These are phyloP conservation scores for Amorpha juglandis DNA, from an alignment of 2,888 invertebrate species.

Conservation along the genomic window DNA sequence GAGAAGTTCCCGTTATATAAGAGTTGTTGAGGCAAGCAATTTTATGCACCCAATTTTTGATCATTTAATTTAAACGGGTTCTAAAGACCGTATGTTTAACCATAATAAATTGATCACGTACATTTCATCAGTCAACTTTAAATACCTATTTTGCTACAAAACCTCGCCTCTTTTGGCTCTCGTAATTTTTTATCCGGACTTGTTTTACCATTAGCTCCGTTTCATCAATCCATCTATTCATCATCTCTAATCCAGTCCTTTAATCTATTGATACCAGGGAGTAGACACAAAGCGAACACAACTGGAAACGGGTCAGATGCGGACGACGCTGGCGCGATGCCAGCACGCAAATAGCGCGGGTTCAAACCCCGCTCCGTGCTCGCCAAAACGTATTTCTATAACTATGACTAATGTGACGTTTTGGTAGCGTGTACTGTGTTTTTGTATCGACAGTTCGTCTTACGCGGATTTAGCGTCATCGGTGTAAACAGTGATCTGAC, in stretches of 20 bases:
- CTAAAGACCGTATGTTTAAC: not conserved
- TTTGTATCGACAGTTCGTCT: constrained; percentile 1
- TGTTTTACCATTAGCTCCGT: not conserved
- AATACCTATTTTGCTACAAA: not conserved
- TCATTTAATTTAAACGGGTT: too few relatives aligned
- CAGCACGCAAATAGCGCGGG: constrained; percentile 73
- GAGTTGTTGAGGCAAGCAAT: too few relatives aligned
- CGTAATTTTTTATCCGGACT: not conserved
- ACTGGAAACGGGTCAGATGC: constrained; percentile 64
- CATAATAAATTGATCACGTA: too few relatives aligned
- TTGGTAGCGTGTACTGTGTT: not conserved
- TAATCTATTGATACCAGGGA: constrained; percentile 18
- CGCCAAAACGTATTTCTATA: constrained; percentile 72
- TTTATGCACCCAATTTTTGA: too few relatives aligned
- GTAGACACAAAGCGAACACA: constrained; percentile 42
- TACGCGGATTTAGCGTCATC: constrained; percentile 10
- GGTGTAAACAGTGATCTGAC: not conserved
- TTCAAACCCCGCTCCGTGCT: constrained; percentile 71
- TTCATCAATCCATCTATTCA: not conserved
- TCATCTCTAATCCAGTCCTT: constrained; percentile 5
- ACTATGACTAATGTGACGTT: constrained; percentile 58
- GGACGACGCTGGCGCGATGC: constrained; percentile 60
- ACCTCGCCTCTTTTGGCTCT: not conserved
- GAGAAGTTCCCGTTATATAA: not conserved
- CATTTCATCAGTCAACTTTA: too few relatives aligned